A percentile compares a stretch with the other conserved stretches of the same genome.
These are phyloP conservation scores for Polymixis lichenea DNA, from an alignment of 2,888 invertebrate species.

Conservation along the genomic window DNA sequence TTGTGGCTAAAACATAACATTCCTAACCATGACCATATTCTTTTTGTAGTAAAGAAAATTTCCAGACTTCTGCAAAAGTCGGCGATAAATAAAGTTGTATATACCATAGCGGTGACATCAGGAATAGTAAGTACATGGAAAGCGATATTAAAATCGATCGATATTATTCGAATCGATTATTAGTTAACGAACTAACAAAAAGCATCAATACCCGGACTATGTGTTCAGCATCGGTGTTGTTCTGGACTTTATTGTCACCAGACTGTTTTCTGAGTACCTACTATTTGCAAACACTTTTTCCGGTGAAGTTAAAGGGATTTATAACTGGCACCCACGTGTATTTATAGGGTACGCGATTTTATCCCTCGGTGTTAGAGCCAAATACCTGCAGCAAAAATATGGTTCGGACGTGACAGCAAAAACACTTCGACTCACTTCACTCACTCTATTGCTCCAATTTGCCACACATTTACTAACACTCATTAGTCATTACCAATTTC, in stretches of 20 bases:
- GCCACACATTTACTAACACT: no score
- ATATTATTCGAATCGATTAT: no score
- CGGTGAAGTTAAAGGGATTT: neutral
- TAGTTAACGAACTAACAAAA: conserved; percentile 15
- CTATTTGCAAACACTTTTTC: conserved; percentile 14
- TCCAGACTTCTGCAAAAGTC: neutral
- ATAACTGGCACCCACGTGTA: neutral
- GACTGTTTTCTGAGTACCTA: neutral
- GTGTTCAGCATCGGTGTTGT: conserved; percentile 4
- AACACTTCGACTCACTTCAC: neutral
- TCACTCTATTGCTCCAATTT: no score
- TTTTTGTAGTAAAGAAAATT: neutral
- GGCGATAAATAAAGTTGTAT: conserved; percentile 27
- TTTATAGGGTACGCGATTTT: neutral
- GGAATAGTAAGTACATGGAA: conserved; percentile 3
- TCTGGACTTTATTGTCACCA: conserved; percentile 4
- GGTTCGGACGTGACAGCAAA: neutral
- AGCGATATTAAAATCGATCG: conserved; percentile 26
- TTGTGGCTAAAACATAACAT: no score
- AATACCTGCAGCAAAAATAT: neutral
- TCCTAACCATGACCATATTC: neutral
- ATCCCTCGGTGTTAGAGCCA: neutral
- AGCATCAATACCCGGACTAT: conserved; percentile 9
- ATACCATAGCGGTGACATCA: conserved; percentile 28
- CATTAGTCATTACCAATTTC: neutral